Evolutionary conservation across 2,888 invertebrate genomes (phyloP).

Genomic region (Phalangium opilio): DNA sequence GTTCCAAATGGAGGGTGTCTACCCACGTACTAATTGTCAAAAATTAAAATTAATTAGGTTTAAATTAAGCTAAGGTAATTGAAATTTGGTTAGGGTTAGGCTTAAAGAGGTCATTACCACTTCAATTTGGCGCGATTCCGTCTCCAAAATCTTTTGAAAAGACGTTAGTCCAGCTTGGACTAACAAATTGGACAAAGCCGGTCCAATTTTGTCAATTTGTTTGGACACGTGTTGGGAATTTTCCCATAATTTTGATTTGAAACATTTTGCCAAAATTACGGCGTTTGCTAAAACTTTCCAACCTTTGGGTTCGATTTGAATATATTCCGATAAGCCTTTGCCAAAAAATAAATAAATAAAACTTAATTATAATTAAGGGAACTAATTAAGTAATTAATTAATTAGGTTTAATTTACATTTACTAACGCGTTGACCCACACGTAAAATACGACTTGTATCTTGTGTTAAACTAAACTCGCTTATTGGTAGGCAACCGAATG

Average conservation of each 20-base stretch:
- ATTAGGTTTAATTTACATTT: constrained; percentile 37
- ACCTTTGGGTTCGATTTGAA: constrained; percentile 33
- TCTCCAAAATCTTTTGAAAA: constrained; percentile 45
- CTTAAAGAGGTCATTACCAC: constrained; percentile 29
- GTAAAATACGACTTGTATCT: constrained; percentile 51
- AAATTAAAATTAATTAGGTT: constrained; percentile 4
- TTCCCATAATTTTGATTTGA: constrained; percentile 54
- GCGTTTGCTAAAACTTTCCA: constrained; percentile 40
- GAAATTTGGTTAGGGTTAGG: neutral
- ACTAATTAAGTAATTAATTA: neutral
- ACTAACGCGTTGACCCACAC: constrained; percentile 48
- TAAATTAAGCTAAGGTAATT: neutral
- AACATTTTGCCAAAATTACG: constrained; percentile 48
- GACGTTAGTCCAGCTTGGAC: constrained; percentile 46
- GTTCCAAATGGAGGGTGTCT: constrained; percentile 57
- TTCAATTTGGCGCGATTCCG: constrained; percentile 57
- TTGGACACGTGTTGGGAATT: constrained; percentile 50
- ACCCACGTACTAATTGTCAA: constrained; percentile 48
- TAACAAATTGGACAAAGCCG: constrained; percentile 10
- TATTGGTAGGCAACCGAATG: constrained; percentile 51
- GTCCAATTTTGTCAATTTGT: constrained; percentile 50
- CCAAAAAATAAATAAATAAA: neutral
- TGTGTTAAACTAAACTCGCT: constrained; percentile 50
- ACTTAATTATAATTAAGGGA: neutral
- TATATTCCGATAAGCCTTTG: constrained; percentile 30